Conservation (phyloP, 2,113 vertebrate species). For the Pseudorhombus dupliciocellatus region DNA sequence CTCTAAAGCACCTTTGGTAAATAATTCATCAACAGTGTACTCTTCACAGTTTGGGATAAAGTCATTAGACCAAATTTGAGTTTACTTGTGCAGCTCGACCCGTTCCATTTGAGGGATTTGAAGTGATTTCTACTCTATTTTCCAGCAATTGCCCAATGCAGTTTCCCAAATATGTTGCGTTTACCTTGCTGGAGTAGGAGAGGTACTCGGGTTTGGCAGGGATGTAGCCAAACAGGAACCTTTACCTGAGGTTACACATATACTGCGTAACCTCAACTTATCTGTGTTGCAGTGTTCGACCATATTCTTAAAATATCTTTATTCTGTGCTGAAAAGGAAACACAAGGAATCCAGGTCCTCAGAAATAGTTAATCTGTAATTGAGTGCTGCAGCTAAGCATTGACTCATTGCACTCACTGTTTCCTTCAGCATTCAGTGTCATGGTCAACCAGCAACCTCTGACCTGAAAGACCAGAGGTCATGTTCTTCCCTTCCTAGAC, state of each 20-base stretch:
- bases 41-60: constrained; percentile 13
- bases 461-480: not conserved
- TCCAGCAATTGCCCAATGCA: no score
- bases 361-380: constrained; percentile 15
- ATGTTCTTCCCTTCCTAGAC: no score
- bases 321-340: not conserved
- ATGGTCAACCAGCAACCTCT: not conserved
- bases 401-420: not conserved
- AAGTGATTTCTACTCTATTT: not conserved
- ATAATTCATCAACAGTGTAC: no score
- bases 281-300: not conserved
- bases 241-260: no score
- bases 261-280: not conserved
- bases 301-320: not conserved
- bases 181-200: no score
- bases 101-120: not conserved
- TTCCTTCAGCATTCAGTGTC: not conserved
- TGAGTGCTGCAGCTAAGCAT: not conserved
- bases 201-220: no score
- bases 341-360: not conserved
- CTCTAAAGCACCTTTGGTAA: no score
- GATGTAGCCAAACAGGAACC: no score
- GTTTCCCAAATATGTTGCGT: no score
- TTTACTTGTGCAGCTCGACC: not conserved
- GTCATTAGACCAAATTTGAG: not conserved